Conservation (phyloP, 2,888 invertebrate genomes). For the Eupithecia subfuscata region DNA sequence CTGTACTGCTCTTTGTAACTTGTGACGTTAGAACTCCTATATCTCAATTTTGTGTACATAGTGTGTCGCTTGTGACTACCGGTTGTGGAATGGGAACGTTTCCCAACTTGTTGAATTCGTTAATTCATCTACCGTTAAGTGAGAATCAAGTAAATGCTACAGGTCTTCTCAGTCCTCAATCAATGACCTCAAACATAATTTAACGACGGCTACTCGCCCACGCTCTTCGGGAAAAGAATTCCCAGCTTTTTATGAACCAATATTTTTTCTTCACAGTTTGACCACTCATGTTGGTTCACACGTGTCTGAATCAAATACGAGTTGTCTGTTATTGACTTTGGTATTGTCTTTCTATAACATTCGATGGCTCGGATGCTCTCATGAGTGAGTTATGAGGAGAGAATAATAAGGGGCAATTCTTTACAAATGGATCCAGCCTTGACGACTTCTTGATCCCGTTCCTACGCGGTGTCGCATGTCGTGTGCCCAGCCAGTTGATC, state of each 20-base stretch:
- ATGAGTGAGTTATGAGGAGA: slow-evolving; percentile 46
- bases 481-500: slow-evolving; percentile 62
- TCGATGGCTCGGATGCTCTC: slow-evolving; percentile 44
- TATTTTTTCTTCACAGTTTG: slow-evolving; percentile 59
- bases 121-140: slow-evolving; percentile 59
- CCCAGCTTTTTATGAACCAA: slow-evolving; percentile 64
- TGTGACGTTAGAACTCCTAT: slow-evolving; percentile 48
- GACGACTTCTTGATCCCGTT: slow-evolving; percentile 78
- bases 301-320: slow-evolving; percentile 49
- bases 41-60: slow-evolving; percentile 56
- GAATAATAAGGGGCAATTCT: slow-evolving; percentile 65
- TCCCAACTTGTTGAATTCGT: slow-evolving; percentile 50
- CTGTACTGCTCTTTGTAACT: slow-evolving; percentile 49
- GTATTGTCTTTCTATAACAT: slow-evolving; percentile 40
- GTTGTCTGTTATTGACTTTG: slow-evolving; percentile 48
- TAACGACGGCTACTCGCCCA: slow-evolving; percentile 74
- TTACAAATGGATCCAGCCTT: slow-evolving; percentile 81
- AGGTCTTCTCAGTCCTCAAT: slow-evolving; percentile 60
- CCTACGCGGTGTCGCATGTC: slow-evolving; percentile 73
- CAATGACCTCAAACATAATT: slow-evolving; percentile 77
- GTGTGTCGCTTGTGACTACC: slow-evolving; percentile 49
- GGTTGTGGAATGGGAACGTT: slow-evolving; percentile 49
- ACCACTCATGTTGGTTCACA: slow-evolving; percentile 47
- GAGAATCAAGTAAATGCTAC: slow-evolving; percentile 48
- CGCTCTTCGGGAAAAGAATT: slow-evolving; percentile 56